Evolutionary conservation across 1,140 invertebrate species (phyloP), one percentile per base, ranked within the genome.

Genomic region (Scaptomyza graminum): DNA sequence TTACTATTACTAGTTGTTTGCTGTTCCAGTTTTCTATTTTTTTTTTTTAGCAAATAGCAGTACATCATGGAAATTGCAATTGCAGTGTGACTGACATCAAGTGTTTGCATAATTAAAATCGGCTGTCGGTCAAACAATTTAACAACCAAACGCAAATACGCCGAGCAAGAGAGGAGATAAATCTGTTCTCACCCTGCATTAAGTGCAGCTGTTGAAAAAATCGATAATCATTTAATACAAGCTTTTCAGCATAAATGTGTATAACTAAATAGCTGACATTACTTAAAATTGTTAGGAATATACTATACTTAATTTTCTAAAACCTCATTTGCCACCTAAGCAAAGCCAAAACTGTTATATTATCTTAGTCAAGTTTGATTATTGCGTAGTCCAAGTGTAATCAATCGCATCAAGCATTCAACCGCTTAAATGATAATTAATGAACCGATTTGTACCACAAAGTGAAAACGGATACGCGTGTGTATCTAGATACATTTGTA

Each of bases 101-200:
- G 39, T 41, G n/a, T 63, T 54, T 63, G 50, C 67, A 56, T 64
- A 50, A 64, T 70, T 70, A 57, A 70, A 56, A 56, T 50, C 61
- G 46, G 25, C 18, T 64, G 34, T 43, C 61, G 51, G 18, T 16
- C 31, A 46, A 70, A 44, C 67, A 70, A 65, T 50, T 70, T 51
- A 64, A 70, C 61, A 64, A 31, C 34, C 59, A 31, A 56, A 46
- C 43, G 25, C 52, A 65, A 12, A 28, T 16, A 43, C 25, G 22
- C 39, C 44, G 34, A 34, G 31, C 7, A 7, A 34, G 31, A 9
- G 31, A 34, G 31, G 31, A 64, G 15, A 47, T 44, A 61, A 46
- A 46, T 54, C 39, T 16, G 37, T 46, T 13, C 41, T 54, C 50
- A 43, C 9, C 41, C 12, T 15, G 11, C 31, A 34, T 34, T 7